Evolutionary conservation across 2,797 vertebrate species (phyloP).

Genomic region (Macropus fuliginosus): DNA sequence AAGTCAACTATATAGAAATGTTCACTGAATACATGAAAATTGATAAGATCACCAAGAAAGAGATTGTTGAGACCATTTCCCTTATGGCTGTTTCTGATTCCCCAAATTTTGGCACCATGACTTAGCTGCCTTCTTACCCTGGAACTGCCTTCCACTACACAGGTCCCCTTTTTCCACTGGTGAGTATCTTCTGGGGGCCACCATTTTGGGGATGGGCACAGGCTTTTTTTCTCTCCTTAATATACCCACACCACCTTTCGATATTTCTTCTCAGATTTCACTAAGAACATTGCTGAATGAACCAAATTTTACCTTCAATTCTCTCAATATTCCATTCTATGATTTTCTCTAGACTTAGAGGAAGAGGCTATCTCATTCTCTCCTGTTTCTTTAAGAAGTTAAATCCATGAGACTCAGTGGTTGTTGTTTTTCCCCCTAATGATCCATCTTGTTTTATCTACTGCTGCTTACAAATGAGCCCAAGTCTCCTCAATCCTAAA

Average conservation of each 20-base stretch:
- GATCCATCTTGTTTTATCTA: neutral
- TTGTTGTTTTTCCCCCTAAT: neutral
- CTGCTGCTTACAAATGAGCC: neutral
- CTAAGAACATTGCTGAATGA: no score
- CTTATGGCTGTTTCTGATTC: neutral
- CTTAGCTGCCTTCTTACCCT: neutral
- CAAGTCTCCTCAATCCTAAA: neutral
- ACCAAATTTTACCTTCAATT: no score
- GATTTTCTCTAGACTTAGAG: neutral
- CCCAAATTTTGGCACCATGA: neutral
- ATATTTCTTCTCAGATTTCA: no score
- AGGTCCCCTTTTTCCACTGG: neutral
- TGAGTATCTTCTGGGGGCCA: neutral
- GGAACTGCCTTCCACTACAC: neutral
- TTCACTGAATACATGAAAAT: neutral
- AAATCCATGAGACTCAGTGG: neutral
- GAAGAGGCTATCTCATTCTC: neutral
- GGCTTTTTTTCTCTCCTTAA: neutral
- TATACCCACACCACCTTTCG: no score
- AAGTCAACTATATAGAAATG: neutral
- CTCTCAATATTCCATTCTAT: neutral
- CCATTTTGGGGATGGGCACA: neutral
- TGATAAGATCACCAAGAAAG: neutral
- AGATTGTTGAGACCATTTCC: neutral
- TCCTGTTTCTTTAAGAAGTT: no score